Percentiles rank a stretch among this genome's conserved stretches.
These are phyloP conservation scores for Myotis davidii DNA, from an alignment of 2,113 vertebrate species.

Conservation along the genomic window DNA sequence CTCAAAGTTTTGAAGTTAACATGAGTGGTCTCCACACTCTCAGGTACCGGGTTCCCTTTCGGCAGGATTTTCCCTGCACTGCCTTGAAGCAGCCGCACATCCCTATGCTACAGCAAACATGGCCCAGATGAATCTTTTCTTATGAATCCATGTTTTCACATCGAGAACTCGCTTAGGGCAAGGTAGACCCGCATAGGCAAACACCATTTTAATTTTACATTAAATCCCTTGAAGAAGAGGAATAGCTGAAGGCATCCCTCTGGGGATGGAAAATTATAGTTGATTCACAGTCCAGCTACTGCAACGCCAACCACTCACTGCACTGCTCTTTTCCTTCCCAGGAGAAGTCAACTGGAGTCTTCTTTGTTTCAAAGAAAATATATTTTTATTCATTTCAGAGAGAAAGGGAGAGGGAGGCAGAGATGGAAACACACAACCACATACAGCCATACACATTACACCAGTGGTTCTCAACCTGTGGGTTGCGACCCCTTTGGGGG, in stretches of 20 bases:
- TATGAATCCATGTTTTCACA: not conserved
- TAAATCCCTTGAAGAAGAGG: not conserved
- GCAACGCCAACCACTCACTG: not conserved
- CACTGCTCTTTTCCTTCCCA: not conserved
- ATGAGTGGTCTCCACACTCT: not conserved
- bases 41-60: not conserved
- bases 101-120: not conserved
- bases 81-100: not conserved
- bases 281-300: not conserved
- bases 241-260: not conserved
- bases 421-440: not conserved
- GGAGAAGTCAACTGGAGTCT: not conserved
- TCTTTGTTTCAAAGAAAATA: not conserved
- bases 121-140: slow-evolving; percentile 11
- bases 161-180: not conserved
- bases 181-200: not conserved
- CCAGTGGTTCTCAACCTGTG: no score
- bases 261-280: not conserved
- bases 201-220: not conserved
- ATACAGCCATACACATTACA: not conserved
- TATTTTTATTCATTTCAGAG: no score
- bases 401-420: not conserved
- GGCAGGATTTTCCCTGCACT: not conserved
- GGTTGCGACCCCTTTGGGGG: no score
- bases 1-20: not conserved